A percentile compares a stretch with the other conserved stretches of the same genome.
Evolutionary conservation across 53 echinoderm and acorn worm species (phyloP).

Genomic region (Zoroaster sp.): DNA sequence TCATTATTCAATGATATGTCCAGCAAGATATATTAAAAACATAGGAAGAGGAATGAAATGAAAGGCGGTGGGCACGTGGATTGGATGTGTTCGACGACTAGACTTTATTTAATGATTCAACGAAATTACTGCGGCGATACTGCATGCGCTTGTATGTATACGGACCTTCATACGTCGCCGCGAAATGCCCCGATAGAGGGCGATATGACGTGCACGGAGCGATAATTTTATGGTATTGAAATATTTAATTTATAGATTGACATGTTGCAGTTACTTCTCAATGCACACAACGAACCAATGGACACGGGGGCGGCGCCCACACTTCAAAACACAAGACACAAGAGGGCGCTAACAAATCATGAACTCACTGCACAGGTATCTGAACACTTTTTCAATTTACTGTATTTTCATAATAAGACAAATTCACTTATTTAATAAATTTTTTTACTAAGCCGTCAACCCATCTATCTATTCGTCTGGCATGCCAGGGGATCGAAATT

Average conservation of each 20-base stretch:
- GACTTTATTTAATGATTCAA: too few species aligned
- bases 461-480: not conserved
- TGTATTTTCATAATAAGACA: not conserved
- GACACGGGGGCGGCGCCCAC: not conserved
- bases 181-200: too few species aligned
- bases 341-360: constrained; percentile 3
- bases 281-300: constrained; percentile 16
- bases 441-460: not conserved
- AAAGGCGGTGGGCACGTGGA: too few species aligned
- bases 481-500: not conserved
- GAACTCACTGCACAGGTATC: constrained; percentile 33
- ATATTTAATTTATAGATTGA: not conserved
- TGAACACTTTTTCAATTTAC: not conserved
- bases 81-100: too few species aligned
- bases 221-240: not conserved
- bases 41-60: too few species aligned
- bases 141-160: not conserved
- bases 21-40: too few species aligned
- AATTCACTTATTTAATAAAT: not conserved
- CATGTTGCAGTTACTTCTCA: not conserved
- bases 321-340: not conserved
- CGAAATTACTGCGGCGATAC: not conserved
- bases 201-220: too few species aligned
- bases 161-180: not conserved
- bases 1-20: too few species aligned